A percentile compares a stretch with the other conserved stretches of the same genome.
Evolutionary conservation across 2,797 vertebrate species (phyloP).

Genomic region (Sylvilagus floridanus): DNA sequence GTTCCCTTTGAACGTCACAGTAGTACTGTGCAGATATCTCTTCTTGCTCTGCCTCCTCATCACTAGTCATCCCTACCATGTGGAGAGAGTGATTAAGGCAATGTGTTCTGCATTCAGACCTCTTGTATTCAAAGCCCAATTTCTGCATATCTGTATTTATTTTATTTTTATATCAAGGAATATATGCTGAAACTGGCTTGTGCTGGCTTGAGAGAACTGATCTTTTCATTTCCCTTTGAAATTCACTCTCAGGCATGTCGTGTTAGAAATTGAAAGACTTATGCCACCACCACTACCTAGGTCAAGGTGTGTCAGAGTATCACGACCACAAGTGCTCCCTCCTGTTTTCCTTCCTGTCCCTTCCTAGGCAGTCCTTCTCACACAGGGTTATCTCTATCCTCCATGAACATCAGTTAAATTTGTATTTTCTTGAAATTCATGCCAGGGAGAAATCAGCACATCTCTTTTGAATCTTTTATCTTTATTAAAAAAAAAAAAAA

Average conservation of each 20-base stretch:
- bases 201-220: background rate
- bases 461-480: background rate
- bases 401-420: background rate
- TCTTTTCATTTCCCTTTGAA: background rate
- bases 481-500: background rate
- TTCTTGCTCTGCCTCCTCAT: background rate
- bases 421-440: background rate
- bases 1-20: background rate
- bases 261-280: background rate
- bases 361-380: background rate
- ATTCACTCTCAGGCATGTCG: background rate
- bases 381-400: background rate
- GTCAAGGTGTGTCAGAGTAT: background rate
- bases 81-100: background rate
- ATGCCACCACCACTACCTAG: background rate
- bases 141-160: background rate
- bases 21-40: background rate
- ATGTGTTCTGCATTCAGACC: background rate
- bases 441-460: background rate
- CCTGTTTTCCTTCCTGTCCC: background rate
- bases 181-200: background rate
- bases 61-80: rapidly evolving
- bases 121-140: background rate
- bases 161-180: background rate
- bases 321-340: background rate